Base-by-base conservation (phyloP, 2,888 invertebrate genomes). In the Pardosa pseudoannulata region DNA sequence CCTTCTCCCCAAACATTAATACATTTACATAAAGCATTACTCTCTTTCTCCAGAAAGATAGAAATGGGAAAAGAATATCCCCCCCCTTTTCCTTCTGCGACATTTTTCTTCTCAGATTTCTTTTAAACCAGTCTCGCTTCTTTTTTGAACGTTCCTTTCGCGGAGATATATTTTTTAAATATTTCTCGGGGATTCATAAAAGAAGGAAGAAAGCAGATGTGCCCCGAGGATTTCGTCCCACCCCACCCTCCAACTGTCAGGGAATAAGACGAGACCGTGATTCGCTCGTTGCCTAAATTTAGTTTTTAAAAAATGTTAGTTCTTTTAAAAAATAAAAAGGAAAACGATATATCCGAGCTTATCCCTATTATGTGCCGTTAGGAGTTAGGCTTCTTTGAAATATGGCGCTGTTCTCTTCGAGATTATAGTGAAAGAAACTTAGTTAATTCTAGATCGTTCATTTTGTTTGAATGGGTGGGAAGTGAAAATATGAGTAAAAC, bases 71-170 rank as follows among this genome's bases (percentile, higher is more conserved):
- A 56, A 56, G 23, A 36, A 6, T 23, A 56, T 56, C 56, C 23
- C 19, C n/a, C n/a, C 56, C 23, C 19, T n/a, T n/a, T n/a, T n/a
- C n/a, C n/a, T n/a, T 56, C 23, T 56, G 5, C 56, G 23, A 56
- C 56, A 56, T 56, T 56, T 23, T 56, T 56, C 56, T 56, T 56
- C n/a, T 16, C 56, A 5, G 56, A 56, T 56, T 56, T 11, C n/a
- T n/a, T 56, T 56, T 23, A 56, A 56, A 23, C 56, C 23, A 56
- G 6, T 19, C 23, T 56, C 23, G 23, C 23, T 23, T 56, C 5
- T 23, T 56, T 56, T 23, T 56, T 56, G 56, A 56, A 56, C 23
- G 23, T 19, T 56, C 23, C 56, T 23, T 3, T 2, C 5, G 19
- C 1, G 2, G 9, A 11, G 9, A 16, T 23, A 16, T 56, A 3